Evolutionary conservation across 2,113 vertebrate genomes (phyloP), one percentile per base, ranked within the genome.

Genomic region (Nematolebias whitei): DNA sequence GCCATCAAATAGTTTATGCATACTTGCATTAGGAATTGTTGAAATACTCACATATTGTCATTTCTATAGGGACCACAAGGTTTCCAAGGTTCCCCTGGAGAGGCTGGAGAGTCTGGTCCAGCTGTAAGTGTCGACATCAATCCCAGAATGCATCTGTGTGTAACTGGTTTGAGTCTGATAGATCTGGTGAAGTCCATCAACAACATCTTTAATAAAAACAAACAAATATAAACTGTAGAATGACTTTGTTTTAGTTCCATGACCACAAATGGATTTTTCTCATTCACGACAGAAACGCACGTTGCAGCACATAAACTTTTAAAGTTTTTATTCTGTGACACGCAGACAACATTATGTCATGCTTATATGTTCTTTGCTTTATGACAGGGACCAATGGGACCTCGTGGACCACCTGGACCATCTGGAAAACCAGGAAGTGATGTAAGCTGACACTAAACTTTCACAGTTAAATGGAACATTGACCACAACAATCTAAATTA

Each of bases 361-460:
- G 13, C 52, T 44, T n/a, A 10, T n/a, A 38, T 6, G 26, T 18
- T n/a, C 2, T 64, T 64, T 78, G n/a, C n/a, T 55, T 63, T 14
- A 24, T 60, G 56, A 71, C 13, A 98, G 97, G 97, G 97, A 85
- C 62, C 96, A 12, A 83, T 97, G 89, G 97, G 97, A 90, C 96
- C 97, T 48, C 95, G 96, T 53, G 97, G 97, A 78, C 95, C 97
- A 78, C 19, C 95, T 15, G 97, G 97, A 57, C 91, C 95, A 53
- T 85, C 96, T 73, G 97, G 97, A 83, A 98, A 98, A 90, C 75
- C 96, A 56, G 97, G 97, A 50, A 96, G 96, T 62, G 96, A 98
- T 77, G 97, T 98, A 84, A 95, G 96, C 32, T 8, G 32, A 91
- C 51, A 61, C 8, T 1, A 45, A 23, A 3, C 22, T 38, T 52